Percentiles rank a stretch among this genome's conserved stretches.
Evolutionary conservation across 2,113 vertebrate species (phyloP).

Genomic region (Cynoglossus semilaevis): DNA sequence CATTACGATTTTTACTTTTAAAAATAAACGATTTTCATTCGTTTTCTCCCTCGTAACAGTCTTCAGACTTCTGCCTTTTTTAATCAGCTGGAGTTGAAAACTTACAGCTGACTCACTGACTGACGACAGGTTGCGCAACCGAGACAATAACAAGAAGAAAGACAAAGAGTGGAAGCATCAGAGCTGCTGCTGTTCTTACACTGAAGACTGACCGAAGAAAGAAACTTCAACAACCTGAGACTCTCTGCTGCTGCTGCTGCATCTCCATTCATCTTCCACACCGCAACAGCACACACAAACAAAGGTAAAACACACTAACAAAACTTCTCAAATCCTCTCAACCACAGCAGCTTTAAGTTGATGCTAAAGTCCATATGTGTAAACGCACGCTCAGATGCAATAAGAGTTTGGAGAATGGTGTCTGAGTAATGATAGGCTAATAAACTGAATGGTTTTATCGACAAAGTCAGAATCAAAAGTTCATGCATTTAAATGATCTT

Average conservation of each 20-base stretch:
- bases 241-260: background rate
- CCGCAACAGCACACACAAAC: no score
- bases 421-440: no score
- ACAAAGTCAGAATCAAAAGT: no score
- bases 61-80: background rate
- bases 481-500: no score
- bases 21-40: accelerated
- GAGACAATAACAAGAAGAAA: slow-evolving; percentile 1
- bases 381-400: no score
- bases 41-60: background rate
- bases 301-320: background rate
- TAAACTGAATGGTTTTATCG: no score
- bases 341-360: no score
- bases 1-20: background rate
- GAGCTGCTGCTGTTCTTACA: slow-evolving; percentile 12
- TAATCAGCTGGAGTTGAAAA: background rate
- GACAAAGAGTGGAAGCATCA: background rate
- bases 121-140: slow-evolving; percentile 58
- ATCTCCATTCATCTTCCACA: background rate
- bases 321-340: background rate
- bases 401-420: no score
- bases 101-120: slow-evolving; percentile 40
- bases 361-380: no score
- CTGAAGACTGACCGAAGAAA: background rate
- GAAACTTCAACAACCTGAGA: background rate